Percentiles rank a stretch among this genome's conserved stretches.
Conservation (phyloP, 2,113 vertebrate genomes). For the Polypterus senegalus region DNA sequence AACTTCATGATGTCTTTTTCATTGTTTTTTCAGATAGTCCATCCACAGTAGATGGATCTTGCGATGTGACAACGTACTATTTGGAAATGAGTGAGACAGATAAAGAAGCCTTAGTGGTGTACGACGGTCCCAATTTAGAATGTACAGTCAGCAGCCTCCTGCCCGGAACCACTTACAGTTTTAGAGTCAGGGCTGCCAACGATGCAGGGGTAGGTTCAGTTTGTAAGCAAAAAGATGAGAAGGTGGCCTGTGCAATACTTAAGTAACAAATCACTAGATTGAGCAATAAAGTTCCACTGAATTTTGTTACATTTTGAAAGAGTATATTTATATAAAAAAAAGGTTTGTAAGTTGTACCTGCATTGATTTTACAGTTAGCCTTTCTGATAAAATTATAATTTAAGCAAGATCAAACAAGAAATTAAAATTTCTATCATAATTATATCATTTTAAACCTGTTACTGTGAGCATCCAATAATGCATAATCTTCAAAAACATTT, state of each 20-base stretch:
- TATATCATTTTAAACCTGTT: too few species aligned
- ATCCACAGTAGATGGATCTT: constrained; percentile 47
- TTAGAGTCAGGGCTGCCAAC: constrained; percentile 76
- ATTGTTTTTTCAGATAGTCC: constrained; percentile 32
- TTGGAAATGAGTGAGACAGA: constrained; percentile 77
- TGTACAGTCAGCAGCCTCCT: constrained; percentile 80
- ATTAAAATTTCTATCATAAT: too few species aligned
- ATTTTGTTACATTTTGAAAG: too few species aligned
- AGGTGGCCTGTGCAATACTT: background rate
- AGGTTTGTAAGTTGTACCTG: too few species aligned
- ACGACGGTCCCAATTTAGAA: constrained; percentile 67
- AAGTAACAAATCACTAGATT: background rate
- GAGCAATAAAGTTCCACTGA: too few species aligned
- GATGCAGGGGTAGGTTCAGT: constrained; percentile 75
- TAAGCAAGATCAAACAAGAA: too few species aligned
- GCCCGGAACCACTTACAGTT: constrained; percentile 73
- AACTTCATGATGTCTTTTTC: too few species aligned
- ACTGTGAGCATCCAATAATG: too few species aligned
- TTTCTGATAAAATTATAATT: too few species aligned
- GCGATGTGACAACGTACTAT: constrained; percentile 69
- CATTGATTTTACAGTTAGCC: too few species aligned
- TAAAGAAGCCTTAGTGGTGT: constrained; percentile 61
- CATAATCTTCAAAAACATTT: too few species aligned
- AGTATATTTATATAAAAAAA: too few species aligned
- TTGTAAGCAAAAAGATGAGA: background rate